Base-by-base conservation (phyloP, 2,888 invertebrate species). In the Acronicta psi region DNA sequence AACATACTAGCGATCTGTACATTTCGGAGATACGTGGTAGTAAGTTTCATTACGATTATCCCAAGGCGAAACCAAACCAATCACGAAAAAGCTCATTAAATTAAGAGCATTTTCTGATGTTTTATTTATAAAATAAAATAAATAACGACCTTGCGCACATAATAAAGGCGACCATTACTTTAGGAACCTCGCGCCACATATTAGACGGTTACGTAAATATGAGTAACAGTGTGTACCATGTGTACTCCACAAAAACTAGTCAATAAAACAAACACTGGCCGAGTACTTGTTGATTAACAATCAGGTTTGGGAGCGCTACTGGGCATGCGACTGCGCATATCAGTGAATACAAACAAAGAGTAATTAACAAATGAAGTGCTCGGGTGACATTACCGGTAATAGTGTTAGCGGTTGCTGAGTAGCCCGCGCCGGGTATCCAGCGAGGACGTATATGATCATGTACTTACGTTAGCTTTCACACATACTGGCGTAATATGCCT, bases 101-200 rank as follows among this genome's bases (percentile, higher is more conserved):
- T 67, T 67, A 67, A 73, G 59, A 75, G 62, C 57, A 63, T 67
- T 80, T 78, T 67, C 75, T 62, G 53, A 79, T 73, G 73, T 59
- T 72, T 67, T 77, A 79, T 77, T 77, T 70, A 58, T 59, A 40
- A 42, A 60, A 59, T 59, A 37, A 41, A 59, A 53, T 65, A 72
- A 79, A 69, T 70, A 73, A 75, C 77, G 86, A 81, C 92, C 92
- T 92, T 89, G 89, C 71, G 60, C 69, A 76, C 64, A 81, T 79
- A 85, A 86, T 86, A 86, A 85, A 83, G 79, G 72, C 69, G 81
- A 78, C 81, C 83, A 85, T 87, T 88, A 85, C 82, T 81, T 81
- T 83, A 59, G 78, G 80, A 88, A 85, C 89, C 91, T 89, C 89
- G 89, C 84, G 85, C 90, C 74, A 86, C 80, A 80, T 87, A 81